These are phyloP conservation scores for Furnarius figulus DNA, from an alignment of 2,113 vertebrate species.

Conservation along the genomic window DNA sequence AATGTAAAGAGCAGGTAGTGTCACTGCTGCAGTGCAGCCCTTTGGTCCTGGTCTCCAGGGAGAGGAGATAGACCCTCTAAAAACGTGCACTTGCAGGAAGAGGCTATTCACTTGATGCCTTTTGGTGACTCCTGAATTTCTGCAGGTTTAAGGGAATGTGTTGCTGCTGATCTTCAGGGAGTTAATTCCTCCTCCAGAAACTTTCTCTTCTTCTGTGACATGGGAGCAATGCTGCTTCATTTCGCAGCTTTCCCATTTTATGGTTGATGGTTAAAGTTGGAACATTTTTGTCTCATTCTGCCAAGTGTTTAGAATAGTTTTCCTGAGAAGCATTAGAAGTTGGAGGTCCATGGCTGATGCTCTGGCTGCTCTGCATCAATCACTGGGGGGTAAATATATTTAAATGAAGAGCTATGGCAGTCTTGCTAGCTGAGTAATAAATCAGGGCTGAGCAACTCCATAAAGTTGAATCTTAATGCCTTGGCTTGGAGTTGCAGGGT, in stretches of 20 bases:
- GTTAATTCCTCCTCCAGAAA: background rate
- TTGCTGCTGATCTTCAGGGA: background rate
- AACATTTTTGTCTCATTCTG: background rate
- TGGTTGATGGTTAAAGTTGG: background rate
- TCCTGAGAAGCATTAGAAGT: background rate
- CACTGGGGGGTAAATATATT: background rate
- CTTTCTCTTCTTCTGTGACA: background rate
- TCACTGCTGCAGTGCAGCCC: background rate
- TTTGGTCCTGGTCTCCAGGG: background rate
- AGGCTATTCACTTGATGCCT: background rate
- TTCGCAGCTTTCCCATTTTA: background rate
- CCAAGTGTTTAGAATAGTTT: background rate
- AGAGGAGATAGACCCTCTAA: background rate
- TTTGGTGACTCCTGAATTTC: background rate
- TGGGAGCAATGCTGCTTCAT: background rate
- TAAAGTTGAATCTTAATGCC: conserved; percentile 3
- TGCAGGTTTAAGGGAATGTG: background rate
- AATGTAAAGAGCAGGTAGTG: background rate
- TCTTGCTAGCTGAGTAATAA: background rate
- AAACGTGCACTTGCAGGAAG: background rate
- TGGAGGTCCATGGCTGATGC: background rate
- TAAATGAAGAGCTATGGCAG: background rate
- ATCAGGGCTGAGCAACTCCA: conserved; percentile 9
- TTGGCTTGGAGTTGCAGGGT: conserved; percentile 34
- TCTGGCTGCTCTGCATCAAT: background rate